A percentile compares a stretch with the other conserved stretches of the same genome.
phyloP scores from a whole-genome alignment of 2,797 vertebrate species.

The Tragelaphus eurycerus region DNA sequence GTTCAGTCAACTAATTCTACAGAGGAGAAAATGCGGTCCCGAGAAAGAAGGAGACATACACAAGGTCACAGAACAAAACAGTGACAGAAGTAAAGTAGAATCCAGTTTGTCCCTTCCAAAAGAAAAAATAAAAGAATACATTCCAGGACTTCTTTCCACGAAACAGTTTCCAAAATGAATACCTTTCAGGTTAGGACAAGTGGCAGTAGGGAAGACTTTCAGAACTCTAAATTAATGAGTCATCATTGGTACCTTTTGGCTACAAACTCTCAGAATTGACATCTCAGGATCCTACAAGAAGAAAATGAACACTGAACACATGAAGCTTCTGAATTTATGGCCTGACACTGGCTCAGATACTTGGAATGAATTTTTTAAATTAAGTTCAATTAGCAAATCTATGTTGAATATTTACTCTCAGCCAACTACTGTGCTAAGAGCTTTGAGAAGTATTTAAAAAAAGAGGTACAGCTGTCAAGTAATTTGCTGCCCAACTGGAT shows the following conservation, averaged over 20 bases:
- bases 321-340: background rate
- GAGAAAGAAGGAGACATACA: background rate
- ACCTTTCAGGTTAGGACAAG: conserved; percentile 42
- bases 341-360: background rate
- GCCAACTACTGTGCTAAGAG: background rate
- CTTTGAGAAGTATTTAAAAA: background rate
- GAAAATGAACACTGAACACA: background rate
- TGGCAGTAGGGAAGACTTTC: conserved; percentile 24
- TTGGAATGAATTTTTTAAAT: background rate
- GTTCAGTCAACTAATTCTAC: background rate
- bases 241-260: background rate
- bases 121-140: background rate
- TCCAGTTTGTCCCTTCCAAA: background rate
- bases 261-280: background rate
- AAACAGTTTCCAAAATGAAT: background rate
- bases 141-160: background rate
- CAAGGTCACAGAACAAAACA: background rate
- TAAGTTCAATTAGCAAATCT: background rate
- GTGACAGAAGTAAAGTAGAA: background rate
- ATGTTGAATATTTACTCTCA: background rate
- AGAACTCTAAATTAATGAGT: conserved; percentile 26
- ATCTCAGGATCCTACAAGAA: background rate
- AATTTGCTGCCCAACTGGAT: background rate
- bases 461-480: background rate
- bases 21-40: background rate